phyloP scores from a whole-genome alignment of 2,113 vertebrate species.

The Azemiops feae region DNA sequence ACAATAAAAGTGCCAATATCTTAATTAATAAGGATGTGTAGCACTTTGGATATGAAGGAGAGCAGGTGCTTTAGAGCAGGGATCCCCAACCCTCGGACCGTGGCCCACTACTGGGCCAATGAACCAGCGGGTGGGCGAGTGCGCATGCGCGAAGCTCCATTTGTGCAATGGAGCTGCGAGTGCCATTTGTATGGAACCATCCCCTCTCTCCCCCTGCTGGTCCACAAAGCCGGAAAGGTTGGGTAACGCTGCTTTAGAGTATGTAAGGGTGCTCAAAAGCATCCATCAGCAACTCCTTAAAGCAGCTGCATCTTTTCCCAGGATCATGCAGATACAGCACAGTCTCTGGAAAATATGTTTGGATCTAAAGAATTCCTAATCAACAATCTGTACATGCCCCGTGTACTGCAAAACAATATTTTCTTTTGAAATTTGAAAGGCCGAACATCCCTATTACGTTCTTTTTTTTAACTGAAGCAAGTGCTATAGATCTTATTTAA shows the following conservation, averaged over 20 bases:
- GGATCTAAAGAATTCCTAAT: background rate
- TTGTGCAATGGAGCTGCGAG: background rate
- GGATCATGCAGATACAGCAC: background rate
- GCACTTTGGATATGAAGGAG: background rate
- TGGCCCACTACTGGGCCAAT: background rate
- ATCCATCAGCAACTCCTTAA: background rate
- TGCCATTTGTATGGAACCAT: background rate
- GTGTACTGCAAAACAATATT: background rate
- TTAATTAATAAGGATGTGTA: background rate
- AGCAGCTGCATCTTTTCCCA: background rate
- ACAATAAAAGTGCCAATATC: background rate
- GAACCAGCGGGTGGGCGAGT: background rate
- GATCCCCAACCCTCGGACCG: background rate
- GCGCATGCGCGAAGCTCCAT: background rate
- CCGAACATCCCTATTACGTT: background rate
- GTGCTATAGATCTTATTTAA: background rate
- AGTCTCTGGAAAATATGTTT: background rate
- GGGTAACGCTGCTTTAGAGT: background rate
- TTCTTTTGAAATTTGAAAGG: background rate
- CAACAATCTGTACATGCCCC: background rate
- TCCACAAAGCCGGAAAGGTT: background rate
- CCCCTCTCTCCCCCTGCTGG: background rate
- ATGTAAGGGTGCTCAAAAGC: background rate
- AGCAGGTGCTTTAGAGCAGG: background rate
- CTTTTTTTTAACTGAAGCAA: background rate